phyloP scores from a whole-genome alignment of 2,797 vertebrate species.

The Microctenopoma stevenorrisi region DNA sequence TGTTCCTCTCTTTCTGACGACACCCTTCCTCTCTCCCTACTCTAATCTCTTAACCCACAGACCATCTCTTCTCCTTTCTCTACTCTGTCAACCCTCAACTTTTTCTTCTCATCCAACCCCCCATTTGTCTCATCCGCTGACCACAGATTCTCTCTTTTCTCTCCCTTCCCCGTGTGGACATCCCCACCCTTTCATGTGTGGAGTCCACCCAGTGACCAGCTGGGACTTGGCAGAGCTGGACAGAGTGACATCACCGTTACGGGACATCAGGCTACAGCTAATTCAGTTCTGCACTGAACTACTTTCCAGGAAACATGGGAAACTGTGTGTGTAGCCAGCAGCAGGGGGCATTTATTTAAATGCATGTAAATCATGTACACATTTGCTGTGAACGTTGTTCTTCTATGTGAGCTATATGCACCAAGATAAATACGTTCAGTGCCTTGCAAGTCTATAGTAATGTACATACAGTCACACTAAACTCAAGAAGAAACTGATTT shows the following conservation, averaged over 20 bases:
- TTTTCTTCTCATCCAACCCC: slow-evolving; percentile 29
- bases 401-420: too few species aligned
- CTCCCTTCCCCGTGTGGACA: slow-evolving; percentile 27
- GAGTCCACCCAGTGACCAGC: slow-evolving; percentile 65
- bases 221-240: slow-evolving; percentile 46
- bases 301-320: slow-evolving; percentile 31
- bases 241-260: slow-evolving; percentile 54
- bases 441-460: neutral
- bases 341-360: neutral
- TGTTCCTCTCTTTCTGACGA: slow-evolving; percentile 67
- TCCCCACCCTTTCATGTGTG: slow-evolving; percentile 57
- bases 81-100: slow-evolving; percentile 22
- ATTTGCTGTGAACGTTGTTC: too few species aligned
- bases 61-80: slow-evolving; percentile 41
- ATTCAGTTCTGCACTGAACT: slow-evolving; percentile 10
- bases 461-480: neutral
- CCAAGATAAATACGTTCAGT: neutral
- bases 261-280: slow-evolving; percentile 15
- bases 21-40: slow-evolving; percentile 71
- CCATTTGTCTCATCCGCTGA: slow-evolving; percentile 40
- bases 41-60: slow-evolving; percentile 47
- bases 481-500: slow-evolving; percentile 5
- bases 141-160: slow-evolving; percentile 13
- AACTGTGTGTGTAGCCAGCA: neutral
- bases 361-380: neutral